Percentiles rank a stretch among this genome's conserved stretches.
phyloP scores from a whole-genome alignment of 1,140 invertebrate genomes.

The Nixonia krombeini region DNA sequence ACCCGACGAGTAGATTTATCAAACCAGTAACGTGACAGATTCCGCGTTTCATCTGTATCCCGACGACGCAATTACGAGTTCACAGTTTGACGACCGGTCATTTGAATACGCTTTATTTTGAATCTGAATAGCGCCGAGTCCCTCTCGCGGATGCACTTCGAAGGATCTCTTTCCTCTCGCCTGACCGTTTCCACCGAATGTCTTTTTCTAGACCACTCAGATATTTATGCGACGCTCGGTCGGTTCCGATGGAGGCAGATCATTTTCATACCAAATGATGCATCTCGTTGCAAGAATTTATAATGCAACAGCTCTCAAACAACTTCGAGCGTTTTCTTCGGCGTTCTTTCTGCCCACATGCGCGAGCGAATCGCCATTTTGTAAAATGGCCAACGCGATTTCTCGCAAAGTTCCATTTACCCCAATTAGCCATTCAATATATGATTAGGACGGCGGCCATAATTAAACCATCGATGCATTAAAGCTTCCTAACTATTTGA shows the following conservation, averaged over 20 bases:
- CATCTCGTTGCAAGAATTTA: conserved; percentile 36
- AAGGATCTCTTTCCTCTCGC: conserved; percentile 5
- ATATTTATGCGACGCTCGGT: conserved; percentile 19
- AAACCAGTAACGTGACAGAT: too few species aligned
- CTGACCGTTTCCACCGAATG: not conserved
- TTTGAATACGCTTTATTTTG: too few species aligned
- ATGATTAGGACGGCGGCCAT: too few species aligned
- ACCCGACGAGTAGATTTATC: too few species aligned
- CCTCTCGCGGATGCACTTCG: conserved; percentile 12
- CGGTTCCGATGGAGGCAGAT: conserved; percentile 25
- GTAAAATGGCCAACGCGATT: not conserved
- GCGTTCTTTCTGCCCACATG: too few species aligned
- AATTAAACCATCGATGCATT: conserved; percentile 20
- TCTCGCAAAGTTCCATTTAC: not conserved
- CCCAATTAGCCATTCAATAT: too few species aligned
- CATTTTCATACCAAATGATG: conserved; percentile 3
- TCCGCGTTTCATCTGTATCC: too few species aligned
- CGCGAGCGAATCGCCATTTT: not conserved
- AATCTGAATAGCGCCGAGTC: too few species aligned
- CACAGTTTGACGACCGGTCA: too few species aligned
- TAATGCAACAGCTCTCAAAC: conserved; percentile 29
- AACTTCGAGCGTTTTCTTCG: too few species aligned
- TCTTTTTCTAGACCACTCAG: conserved; percentile 15
- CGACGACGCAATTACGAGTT: too few species aligned
- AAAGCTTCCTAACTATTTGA: too few species aligned